These are phyloP conservation scores for Heliconius ethilla DNA, from an alignment of 2,888 invertebrate species.

Conservation along the genomic window DNA sequence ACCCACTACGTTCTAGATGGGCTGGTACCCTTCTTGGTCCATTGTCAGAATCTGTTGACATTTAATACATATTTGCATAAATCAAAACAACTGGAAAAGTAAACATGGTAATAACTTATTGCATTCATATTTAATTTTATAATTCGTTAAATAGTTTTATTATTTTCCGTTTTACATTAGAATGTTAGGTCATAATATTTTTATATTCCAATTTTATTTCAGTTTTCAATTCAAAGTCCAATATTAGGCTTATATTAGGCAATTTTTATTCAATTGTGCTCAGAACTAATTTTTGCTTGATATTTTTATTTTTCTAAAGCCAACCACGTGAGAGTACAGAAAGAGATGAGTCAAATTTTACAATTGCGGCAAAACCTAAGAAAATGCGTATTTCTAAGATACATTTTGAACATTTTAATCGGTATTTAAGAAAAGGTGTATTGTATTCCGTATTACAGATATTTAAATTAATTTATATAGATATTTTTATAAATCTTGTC, in stretches of 20 bases:
- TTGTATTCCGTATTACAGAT: neutral
- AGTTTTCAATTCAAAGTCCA: neutral
- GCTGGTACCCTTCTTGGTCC: slow-evolving; percentile 70
- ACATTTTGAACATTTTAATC: neutral
- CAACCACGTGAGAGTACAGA: slow-evolving; percentile 16
- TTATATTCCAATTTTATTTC: neutral
- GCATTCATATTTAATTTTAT: slow-evolving; percentile 9
- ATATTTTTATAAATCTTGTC: neutral
- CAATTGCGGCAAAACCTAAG: neutral
- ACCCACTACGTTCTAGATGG: slow-evolving; percentile 74
- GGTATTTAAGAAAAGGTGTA: neutral
- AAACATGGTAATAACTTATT: slow-evolving; percentile 24
- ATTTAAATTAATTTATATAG: neutral
- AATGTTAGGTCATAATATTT: neutral
- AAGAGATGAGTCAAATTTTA: neutral
- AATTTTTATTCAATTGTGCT: slow-evolving; percentile 9
- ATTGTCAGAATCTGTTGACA: slow-evolving; percentile 75
- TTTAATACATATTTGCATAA: slow-evolving; percentile 52
- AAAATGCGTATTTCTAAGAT: neutral
- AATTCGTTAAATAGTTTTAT: neutral
- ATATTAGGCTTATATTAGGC: neutral
- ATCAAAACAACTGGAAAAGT: slow-evolving; percentile 25
- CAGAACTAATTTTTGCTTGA: slow-evolving; percentile 4
- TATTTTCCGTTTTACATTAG: neutral
- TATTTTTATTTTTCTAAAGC: neutral